Evolutionary conservation across 2,113 vertebrate genomes (phyloP), one percentile per base, ranked within the genome.

Genomic region (Aleadryas rufinucha): DNA sequence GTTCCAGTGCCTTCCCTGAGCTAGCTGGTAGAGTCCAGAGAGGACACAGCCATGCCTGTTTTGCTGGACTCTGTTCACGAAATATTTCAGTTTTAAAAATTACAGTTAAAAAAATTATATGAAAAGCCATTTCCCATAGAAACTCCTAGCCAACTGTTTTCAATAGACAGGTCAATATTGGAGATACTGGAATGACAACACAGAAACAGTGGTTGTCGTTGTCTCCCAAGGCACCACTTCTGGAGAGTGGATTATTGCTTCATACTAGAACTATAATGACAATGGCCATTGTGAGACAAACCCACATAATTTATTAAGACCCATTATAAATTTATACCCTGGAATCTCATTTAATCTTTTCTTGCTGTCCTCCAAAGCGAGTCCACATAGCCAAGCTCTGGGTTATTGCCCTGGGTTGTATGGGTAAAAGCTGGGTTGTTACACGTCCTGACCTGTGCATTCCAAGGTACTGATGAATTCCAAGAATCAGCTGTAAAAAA

Each of bases 121-220:
- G 21, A 44, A 87, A 68, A 61, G 3, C 4, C 9, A 19, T 75
- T 78, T 84, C 7, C 63, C 27, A 23, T 12, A 35, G 35, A 78
- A 82, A 35, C 15, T 90, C 22, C 14, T 52, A 47, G 16, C 10
- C 28, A 72, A 21, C 15, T 18, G 7, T 66, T 56, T 69, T 92
- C 24, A 27, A 14, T 9, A 61, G 10, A 5, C 9, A 52, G 45
- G 50, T 66, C 35, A 35, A 23, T 52, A 41, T 5, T 44, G 16
- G 52, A 59, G 52, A 42, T 49, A 26, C 13, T 59, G 52, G 56
- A 91, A 74, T 26, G 28, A 66, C 24, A 74, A 15, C 9, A 41
- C 2, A 33, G 28, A 84, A 69, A 61, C 2, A 28, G 3, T 53
- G 50, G 37, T 30, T 13, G 3, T 21, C 0, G 0, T 30, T 84